These are phyloP conservation scores for Microcebus lehilahytsara DNA, from an alignment of 2,113 vertebrate species.

Conservation along the genomic window DNA sequence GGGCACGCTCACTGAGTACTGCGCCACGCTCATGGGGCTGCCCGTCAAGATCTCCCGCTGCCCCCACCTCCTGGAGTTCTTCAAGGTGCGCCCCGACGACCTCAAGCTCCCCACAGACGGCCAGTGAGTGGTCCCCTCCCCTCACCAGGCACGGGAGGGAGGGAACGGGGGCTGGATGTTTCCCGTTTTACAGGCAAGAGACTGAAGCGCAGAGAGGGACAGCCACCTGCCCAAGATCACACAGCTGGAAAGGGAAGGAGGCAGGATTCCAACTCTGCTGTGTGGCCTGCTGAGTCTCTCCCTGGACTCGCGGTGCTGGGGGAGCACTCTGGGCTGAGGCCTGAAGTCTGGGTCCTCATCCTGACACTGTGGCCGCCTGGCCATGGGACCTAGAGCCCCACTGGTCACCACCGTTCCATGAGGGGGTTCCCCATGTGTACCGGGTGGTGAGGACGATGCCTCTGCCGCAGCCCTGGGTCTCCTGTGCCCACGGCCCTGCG, in stretches of 20 bases:
- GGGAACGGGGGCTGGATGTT: neutral
- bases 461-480: neutral
- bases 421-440: neutral
- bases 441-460: neutral
- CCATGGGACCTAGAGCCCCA: neutral
- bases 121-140: constrained; percentile 85
- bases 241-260: neutral
- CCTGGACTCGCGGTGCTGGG: neutral
- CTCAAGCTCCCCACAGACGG: constrained; percentile 87
- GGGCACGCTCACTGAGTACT: constrained; percentile 91
- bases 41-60: constrained; percentile 94
- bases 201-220: neutral
- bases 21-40: constrained; percentile 84
- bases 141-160: fast-evolving
- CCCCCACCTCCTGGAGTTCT: constrained; percentile 86
- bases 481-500: neutral
- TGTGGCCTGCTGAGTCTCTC: neutral
- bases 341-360: neutral
- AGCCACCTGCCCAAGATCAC: neutral
- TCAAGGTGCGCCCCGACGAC: constrained; percentile 90
- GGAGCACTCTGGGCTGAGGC: neutral
- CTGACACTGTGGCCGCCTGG: neutral
- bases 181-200: fast-evolving
- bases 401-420: neutral
- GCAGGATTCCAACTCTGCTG: too few relatives aligned